phyloP scores from a whole-genome alignment of 92 coral and sea anemone genomes.

The Zoanthus sociatus region DNA sequence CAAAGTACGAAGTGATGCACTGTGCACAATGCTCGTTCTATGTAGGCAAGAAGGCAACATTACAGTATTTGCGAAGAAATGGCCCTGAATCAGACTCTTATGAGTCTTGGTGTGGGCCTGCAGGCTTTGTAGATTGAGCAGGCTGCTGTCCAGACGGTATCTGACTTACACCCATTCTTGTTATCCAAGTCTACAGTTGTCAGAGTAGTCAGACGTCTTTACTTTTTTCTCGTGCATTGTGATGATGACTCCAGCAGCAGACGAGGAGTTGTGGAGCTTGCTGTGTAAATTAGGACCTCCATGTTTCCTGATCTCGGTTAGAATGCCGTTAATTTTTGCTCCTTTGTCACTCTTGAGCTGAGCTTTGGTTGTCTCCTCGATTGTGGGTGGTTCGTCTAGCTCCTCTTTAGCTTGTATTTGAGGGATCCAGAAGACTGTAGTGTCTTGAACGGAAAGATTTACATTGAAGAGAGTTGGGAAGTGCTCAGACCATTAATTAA shows the following conservation, averaged over 20 bases:
- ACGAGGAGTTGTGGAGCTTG: constrained; percentile 40
- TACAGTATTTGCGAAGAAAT: too few relatives aligned
- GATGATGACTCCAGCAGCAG: constrained; percentile 28
- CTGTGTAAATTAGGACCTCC: constrained; percentile 18
- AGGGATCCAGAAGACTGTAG: neutral
- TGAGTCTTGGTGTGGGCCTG: too few relatives aligned
- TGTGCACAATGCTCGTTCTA: too few relatives aligned
- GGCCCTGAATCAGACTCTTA: too few relatives aligned
- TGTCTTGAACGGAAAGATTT: neutral
- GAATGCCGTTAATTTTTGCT: constrained; percentile 17
- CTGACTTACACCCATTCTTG: too few relatives aligned
- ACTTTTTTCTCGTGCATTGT: too few relatives aligned
- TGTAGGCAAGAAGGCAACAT: too few relatives aligned
- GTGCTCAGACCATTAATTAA: neutral
- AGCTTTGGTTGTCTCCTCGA: neutral
- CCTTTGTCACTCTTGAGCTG: neutral
- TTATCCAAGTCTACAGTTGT: too few relatives aligned
- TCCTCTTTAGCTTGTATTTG: neutral
- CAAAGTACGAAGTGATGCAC: too few relatives aligned
- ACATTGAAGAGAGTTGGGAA: constrained; percentile 34
- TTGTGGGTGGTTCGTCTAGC: neutral
- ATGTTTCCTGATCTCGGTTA: constrained; percentile 38
- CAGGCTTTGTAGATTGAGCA: too few relatives aligned
- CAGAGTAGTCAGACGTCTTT: too few relatives aligned
- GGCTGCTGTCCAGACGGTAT: too few relatives aligned